A percentile compares a stretch with the other conserved stretches of the same genome.
These are phyloP conservation scores for Graptemys geographica DNA, from an alignment of 2,797 vertebrate genomes.

Conservation along the genomic window DNA sequence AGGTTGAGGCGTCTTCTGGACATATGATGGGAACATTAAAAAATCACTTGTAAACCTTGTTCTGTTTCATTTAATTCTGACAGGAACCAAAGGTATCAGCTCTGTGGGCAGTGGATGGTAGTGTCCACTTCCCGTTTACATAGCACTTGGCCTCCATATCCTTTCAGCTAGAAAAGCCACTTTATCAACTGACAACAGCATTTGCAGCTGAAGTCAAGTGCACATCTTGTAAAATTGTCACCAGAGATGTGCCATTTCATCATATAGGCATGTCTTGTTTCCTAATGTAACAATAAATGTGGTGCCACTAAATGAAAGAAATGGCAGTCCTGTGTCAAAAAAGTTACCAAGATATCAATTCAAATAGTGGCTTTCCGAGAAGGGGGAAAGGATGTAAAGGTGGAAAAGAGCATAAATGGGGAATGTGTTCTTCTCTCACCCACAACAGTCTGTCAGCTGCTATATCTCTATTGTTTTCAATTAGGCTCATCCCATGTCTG, in stretches of 20 bases:
- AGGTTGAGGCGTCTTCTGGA: background rate
- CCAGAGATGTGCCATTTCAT: conserved; percentile 19
- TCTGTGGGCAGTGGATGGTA: background rate
- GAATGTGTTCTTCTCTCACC: background rate
- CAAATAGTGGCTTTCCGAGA: background rate
- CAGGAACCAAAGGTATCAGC: background rate
- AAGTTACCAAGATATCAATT: background rate
- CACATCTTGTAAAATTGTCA: conserved; percentile 13
- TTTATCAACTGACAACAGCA: background rate
- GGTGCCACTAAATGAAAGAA: conserved; percentile 24
- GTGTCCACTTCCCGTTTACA: background rate
- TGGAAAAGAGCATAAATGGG: background rate
- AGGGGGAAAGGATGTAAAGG: background rate
- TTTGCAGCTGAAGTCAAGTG: conserved; percentile 30
- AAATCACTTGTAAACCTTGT: conserved; percentile 6
- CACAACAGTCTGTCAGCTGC: conserved; percentile 47
- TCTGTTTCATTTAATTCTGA: conserved; percentile 3
- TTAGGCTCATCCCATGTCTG: conserved; percentile 43
- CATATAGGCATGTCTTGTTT: background rate
- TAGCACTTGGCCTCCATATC: background rate
- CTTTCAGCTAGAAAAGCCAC: background rate
- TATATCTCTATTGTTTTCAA: conserved; percentile 68
- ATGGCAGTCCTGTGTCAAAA: conserved; percentile 34
- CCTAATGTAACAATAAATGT: background rate
- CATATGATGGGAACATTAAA: background rate